A percentile compares a stretch with the other conserved stretches of the same genome.
These are phyloP conservation scores for Cerastoderma edule DNA, from an alignment of 2,888 invertebrate genomes.

Conservation along the genomic window DNA sequence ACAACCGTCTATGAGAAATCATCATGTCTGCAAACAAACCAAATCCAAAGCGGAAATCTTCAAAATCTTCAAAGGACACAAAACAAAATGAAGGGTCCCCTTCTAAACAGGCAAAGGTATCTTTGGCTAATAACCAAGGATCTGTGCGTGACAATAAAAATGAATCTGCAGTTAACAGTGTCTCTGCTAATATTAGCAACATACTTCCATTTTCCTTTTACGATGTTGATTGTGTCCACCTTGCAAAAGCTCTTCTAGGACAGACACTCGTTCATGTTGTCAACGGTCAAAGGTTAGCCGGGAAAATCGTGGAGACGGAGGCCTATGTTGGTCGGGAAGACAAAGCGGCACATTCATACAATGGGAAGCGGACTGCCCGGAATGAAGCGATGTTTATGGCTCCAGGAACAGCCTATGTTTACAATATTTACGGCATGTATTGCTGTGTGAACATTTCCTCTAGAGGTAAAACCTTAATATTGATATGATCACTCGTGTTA, in stretches of 20 bases:
- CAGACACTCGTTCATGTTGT: constrained; percentile 86
- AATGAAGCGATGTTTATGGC: constrained; percentile 90
- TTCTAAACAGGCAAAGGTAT: background rate
- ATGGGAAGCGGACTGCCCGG: constrained; percentile 86
- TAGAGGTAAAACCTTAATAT: constrained; percentile 85
- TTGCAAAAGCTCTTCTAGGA: constrained; percentile 87
- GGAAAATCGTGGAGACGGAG: constrained; percentile 90
- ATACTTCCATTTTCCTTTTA: constrained; percentile 70
- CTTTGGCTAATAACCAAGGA: too few species aligned
- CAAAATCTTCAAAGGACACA: background rate
- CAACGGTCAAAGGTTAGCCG: constrained; percentile 85
- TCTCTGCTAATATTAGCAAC: too few species aligned
- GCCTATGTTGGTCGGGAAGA: constrained; percentile 89
- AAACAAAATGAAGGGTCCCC: background rate
- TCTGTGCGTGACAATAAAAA: too few species aligned
- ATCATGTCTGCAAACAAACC: too few species aligned
- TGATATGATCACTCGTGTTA: too few species aligned
- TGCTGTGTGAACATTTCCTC: constrained; percentile 90
- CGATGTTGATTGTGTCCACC: constrained; percentile 76
- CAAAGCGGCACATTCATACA: constrained; percentile 88
- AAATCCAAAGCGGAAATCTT: too few species aligned
- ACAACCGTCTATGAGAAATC: too few species aligned
- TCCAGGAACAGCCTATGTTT: constrained; percentile 89
- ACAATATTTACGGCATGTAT: constrained; percentile 91
- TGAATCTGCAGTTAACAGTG: too few species aligned